Base-by-base conservation (phyloP, 2,888 invertebrate species). In the Heteropelma amictum region DNA sequence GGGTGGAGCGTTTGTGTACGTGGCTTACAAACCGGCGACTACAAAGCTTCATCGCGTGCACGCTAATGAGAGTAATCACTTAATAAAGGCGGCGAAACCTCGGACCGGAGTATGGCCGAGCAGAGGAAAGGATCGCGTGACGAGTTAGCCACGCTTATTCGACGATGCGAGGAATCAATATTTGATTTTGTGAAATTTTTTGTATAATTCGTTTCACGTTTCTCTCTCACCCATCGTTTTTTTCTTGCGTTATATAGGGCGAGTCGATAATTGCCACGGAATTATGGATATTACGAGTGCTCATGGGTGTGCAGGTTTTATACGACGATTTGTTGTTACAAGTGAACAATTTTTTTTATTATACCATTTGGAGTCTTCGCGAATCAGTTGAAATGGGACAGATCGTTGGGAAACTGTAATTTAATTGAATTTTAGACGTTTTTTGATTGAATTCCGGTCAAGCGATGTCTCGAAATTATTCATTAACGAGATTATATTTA, bases 41-140 rank as follows among this genome's bases (percentile, higher is more conserved):
- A 68, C 84, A 86, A 86, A 87, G 85, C 84, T 83, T 58, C 84
- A 87, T 88, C 87, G 88, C 88, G 88, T 88, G 88, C 87, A 82
- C 78, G 79, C 87, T 88, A 88, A 88, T 88, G 87, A 87, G 88
- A 86, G 86, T 88, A 88, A 88, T 88, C 88, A 86, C 87, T 88
- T 87, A 88, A 88, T 88, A 88, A 87, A 87, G 84, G 82, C 84
- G 81, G 83, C 70, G 65, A 75, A 73, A 76, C 76, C 73, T 73
- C 76, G 72, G 58, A 56, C 68, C 64, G 28, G 49, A 35, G 47
- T 17, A 64, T 51, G 54, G 54, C 28, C 33, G 56, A 28, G 63
- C 12, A 49, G 70, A 12, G 12, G 38, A 21, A 54, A 17, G 35
- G 76, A 79, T 79, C 79, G 79, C 79, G 79, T 79, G 79, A 80